phyloP scores from a whole-genome alignment of 2,797 vertebrate genomes.

The Onychomys leucogaster region DNA sequence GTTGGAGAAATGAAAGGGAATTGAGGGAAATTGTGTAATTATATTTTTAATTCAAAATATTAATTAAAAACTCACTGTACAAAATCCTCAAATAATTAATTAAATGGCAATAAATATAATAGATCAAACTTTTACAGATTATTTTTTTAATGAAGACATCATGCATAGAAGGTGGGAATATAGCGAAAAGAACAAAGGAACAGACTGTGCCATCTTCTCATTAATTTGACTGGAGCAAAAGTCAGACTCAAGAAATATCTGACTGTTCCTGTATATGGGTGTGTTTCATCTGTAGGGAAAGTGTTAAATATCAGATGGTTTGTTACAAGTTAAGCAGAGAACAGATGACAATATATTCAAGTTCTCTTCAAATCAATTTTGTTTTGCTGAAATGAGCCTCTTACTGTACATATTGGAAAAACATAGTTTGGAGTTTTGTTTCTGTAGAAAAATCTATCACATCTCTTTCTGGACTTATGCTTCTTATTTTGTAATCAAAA shows the following conservation, averaged over 20 bases:
- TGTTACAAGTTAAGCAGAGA: neutral
- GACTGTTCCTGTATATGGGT: neutral
- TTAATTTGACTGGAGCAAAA: neutral
- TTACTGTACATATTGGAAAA: neutral
- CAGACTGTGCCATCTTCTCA: neutral
- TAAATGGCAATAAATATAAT: neutral
- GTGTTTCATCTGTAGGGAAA: neutral
- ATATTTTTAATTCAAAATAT: neutral
- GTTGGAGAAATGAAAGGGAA: neutral
- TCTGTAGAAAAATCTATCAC: neutral
- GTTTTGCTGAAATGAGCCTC: neutral
- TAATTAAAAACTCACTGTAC: neutral
- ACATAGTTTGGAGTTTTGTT: neutral
- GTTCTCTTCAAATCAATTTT: neutral
- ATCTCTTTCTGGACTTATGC: neutral
- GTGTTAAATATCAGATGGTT: neutral
- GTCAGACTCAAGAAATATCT: neutral
- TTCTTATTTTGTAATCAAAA: conserved; percentile 47
- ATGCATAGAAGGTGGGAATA: neutral
- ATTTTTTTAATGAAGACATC: neutral
- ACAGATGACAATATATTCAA: conserved; percentile 50
- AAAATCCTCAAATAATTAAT: neutral
- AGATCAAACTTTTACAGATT: neutral
- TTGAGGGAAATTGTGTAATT: neutral
- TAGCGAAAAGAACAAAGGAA: neutral